phyloP scores from a whole-genome alignment of 2,113 vertebrate genomes.

The Epinephelus fuscoguttatus region DNA sequence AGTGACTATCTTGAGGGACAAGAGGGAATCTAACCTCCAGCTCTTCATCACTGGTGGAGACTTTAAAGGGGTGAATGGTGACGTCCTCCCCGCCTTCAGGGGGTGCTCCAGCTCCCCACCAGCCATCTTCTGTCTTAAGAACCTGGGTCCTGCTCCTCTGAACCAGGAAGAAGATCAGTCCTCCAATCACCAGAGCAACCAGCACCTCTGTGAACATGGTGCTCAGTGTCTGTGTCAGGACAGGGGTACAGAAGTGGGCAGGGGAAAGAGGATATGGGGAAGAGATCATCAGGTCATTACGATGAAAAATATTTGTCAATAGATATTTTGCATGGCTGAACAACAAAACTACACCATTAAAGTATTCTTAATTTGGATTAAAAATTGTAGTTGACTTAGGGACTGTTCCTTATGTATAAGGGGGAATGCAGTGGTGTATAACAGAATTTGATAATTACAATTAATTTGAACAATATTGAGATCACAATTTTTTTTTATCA shows the following conservation, averaged over 20 bases:
- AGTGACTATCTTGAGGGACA: neutral
- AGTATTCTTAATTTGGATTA: neutral
- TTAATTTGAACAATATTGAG: too few species aligned
- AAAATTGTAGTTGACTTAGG: neutral
- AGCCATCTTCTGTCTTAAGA: slow-evolving; percentile 87
- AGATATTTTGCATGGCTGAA: neutral
- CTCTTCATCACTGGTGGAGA: slow-evolving; percentile 84
- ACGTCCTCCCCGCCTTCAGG: slow-evolving; percentile 78
- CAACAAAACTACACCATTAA: neutral
- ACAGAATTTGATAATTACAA: too few species aligned
- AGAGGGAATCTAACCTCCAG: slow-evolving; percentile 81
- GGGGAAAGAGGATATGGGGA: too few species aligned
- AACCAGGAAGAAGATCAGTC: slow-evolving; percentile 82
- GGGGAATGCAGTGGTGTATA: too few species aligned
- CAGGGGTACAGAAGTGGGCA: neutral
- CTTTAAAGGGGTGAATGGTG: slow-evolving; percentile 81
- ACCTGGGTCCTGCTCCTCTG: slow-evolving; percentile 79
- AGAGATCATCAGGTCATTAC: too few species aligned
- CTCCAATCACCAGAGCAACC: slow-evolving; percentile 79
- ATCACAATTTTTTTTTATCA: too few species aligned
- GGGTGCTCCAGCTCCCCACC: slow-evolving; percentile 86
- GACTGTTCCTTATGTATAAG: neutral
- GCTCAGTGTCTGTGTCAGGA: slow-evolving; percentile 15
- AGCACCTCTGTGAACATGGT: slow-evolving; percentile 82
- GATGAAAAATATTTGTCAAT: neutral